Base-by-base conservation (phyloP, 2,113 vertebrate species). In the Caracal caracal region DNA sequence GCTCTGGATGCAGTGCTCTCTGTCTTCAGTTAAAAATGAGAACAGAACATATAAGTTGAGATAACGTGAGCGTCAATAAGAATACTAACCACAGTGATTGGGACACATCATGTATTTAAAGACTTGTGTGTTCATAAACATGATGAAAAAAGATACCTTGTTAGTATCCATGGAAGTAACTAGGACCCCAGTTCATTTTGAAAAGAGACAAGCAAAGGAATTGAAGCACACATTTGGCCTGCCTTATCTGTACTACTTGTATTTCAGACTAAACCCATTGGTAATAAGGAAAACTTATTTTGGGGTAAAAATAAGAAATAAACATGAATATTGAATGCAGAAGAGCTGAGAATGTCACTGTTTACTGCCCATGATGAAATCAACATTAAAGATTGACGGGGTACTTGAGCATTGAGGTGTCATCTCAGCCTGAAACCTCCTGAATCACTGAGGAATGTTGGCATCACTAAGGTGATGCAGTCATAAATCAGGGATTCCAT, bases 11-110 rank as follows among this genome's bases (percentile, higher is more conserved):
- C 20, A 93, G 1, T 83, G n/a, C 24, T 93, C n/a, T 91, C 70
- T 71, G 47, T 90, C 80, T 94, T 96, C 76, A 93, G 56, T 88
- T 96, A 95, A 93, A 97, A 95, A 89, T 84, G 56, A 95, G 47
- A 61, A 70, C 61, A 89, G 51, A 51, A 66, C 43, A n/a, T 51
- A 92, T 47, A 92, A 89, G 30, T 86, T 92, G 33, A 51, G 35
- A 86, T 16, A 73, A 88, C 89, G 71, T 94, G 35, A 78, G 12
- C n/a, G 83, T 89, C 35, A 61, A 24, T 88, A 85, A 79, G 70
- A 71, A n/a, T 76, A 95, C 84, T 47, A 91, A 90, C 61, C 53
- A 12, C 92, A 92, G 70, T 53, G 66, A 95, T 73, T 95, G 73
- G 79, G 47, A 53, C 73, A 71, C 37, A 81, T 82, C 59, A 93